phyloP scores from a whole-genome alignment of 2,888 invertebrate genomes.

The Eudemis profundana region DNA sequence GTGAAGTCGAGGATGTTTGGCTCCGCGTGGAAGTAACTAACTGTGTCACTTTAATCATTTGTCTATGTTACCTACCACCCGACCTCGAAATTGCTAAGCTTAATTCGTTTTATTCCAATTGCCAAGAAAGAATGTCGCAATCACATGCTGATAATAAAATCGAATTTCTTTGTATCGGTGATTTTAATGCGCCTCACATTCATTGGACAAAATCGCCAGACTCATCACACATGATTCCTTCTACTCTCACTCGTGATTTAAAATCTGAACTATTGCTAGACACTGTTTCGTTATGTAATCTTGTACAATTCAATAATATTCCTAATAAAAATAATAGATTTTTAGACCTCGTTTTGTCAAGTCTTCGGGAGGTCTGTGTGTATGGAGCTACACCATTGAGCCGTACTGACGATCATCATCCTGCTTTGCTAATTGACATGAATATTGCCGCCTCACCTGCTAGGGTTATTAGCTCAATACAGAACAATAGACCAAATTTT shows the following conservation, averaged over 20 bases:
- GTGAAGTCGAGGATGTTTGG: too few relatives aligned
- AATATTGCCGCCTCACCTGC: neutral
- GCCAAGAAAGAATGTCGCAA: too few relatives aligned
- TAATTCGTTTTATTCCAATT: too few relatives aligned
- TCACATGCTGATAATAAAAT: neutral
- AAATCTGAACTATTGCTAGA: conserved; percentile 1
- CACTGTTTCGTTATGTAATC: neutral
- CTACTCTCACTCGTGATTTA: neutral
- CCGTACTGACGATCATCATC: conserved; percentile 1
- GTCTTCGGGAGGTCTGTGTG: neutral
- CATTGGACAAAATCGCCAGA: neutral
- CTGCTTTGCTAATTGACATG: neutral
- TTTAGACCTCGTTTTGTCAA: conserved; percentile 1
- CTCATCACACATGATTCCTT: neutral
- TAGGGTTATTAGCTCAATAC: too few relatives aligned
- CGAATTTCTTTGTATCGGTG: conserved; percentile 6
- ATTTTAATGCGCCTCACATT: conserved; percentile 6
- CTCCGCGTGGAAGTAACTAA: too few relatives aligned
- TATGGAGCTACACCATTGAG: neutral
- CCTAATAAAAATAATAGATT: conserved; percentile 5
- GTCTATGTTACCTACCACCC: too few relatives aligned
- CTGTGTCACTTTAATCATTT: too few relatives aligned
- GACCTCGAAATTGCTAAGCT: too few relatives aligned
- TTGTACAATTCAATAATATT: neutral
- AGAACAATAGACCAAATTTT: neutral